These are phyloP conservation scores for Zaprionus tsacasi DNA, from an alignment of 1,140 invertebrate genomes.

Conservation along the genomic window DNA sequence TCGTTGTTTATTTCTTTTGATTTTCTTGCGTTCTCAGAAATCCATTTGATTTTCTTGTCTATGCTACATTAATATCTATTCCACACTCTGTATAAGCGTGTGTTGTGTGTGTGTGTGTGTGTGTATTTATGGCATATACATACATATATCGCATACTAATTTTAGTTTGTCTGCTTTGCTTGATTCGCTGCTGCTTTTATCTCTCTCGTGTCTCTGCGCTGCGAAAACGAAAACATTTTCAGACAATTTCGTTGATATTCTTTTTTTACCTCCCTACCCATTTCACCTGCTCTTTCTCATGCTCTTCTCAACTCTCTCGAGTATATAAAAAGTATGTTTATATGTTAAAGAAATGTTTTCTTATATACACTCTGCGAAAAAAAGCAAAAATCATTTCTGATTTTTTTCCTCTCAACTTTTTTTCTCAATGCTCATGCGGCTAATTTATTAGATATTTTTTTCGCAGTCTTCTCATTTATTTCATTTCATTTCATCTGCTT, in stretches of 20 bases:
- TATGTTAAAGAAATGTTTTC: constrained; percentile 41
- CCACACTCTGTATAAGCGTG: background rate
- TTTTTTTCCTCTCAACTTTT: background rate
- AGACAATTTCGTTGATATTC: constrained; percentile 59
- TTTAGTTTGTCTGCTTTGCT: constrained; percentile 62
- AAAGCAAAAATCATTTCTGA: constrained; percentile 8
- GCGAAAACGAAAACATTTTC: constrained; percentile 25
- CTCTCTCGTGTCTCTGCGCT: constrained; percentile 1
- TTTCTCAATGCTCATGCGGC: constrained; percentile 41
- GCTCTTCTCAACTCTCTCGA: constrained; percentile 7
- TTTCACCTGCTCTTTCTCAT: constrained; percentile 27
- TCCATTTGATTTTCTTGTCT: constrained; percentile 39
- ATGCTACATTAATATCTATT: constrained; percentile 22
- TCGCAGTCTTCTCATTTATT: constrained; percentile 2
- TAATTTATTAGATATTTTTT: constrained; percentile 67
- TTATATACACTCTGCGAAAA: constrained; percentile 43
- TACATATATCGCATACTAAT: constrained; percentile 55
- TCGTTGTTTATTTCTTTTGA: constrained; percentile 7
- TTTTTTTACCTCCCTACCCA: constrained; percentile 49
- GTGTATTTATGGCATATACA: background rate
- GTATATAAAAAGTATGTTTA: constrained; percentile 62
- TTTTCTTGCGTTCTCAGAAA: constrained; percentile 21
- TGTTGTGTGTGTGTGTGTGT: constrained; percentile 12
- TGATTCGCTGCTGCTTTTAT: constrained; percentile 27
- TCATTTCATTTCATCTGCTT: constrained; percentile 20